Percentiles rank a stretch among this genome's conserved stretches.
These are phyloP conservation scores for Danio jaintianensis DNA, from an alignment of 2,797 vertebrate genomes.

Conservation along the genomic window DNA sequence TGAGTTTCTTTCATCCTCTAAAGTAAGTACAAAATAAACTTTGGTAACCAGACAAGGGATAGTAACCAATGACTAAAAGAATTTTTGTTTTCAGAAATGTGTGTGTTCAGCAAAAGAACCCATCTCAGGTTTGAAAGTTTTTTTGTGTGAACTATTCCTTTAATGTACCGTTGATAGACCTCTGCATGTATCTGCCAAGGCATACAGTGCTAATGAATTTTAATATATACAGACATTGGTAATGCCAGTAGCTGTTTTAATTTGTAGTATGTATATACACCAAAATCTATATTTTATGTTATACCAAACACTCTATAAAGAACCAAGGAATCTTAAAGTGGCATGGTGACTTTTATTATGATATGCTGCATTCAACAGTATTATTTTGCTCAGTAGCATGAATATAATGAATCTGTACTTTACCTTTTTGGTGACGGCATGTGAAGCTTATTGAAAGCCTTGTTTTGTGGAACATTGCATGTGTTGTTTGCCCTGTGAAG, in stretches of 20 bases:
- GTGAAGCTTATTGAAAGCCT: constrained; percentile 9
- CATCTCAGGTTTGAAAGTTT: background rate
- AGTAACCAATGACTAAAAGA: background rate
- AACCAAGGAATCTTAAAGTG: background rate
- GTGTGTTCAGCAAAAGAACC: background rate
- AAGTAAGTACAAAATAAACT: too few species aligned
- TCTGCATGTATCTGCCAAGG: background rate
- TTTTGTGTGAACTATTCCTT: background rate
- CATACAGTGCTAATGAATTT: background rate
- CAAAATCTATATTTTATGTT: background rate
- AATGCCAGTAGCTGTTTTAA: background rate
- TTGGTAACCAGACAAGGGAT: too few species aligned
- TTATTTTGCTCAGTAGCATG: background rate
- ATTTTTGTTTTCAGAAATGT: background rate
- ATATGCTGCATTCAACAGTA: background rate
- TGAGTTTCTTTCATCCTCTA: too few species aligned
- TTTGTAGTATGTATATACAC: background rate
- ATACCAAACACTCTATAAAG: background rate
- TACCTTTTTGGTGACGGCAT: constrained; percentile 34
- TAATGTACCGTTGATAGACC: background rate
- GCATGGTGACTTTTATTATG: background rate
- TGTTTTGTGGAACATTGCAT: background rate
- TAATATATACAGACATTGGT: background rate
- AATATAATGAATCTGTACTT: background rate
- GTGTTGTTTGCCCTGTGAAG: constrained; percentile 4